Conservation (phyloP, 2,888 invertebrate genomes). For the Agrochola macilenta region DNA sequence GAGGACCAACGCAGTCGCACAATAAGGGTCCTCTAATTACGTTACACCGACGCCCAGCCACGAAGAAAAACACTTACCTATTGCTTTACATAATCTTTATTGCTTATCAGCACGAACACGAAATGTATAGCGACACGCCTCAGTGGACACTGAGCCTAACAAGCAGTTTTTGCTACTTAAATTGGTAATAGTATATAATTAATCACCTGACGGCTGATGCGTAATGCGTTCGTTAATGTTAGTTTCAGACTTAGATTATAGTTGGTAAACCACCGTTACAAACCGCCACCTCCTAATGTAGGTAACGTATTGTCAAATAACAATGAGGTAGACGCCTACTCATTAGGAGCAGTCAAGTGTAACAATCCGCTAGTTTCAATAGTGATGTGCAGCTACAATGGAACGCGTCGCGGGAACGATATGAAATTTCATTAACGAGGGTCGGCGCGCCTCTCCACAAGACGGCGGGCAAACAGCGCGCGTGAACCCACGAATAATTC, state of each 20-base stretch:
- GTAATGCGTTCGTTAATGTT: conserved; percentile 48
- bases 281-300: conserved; percentile 29
- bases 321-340: conserved; percentile 60
- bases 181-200: conserved; percentile 58
- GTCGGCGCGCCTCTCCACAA: conserved; percentile 83
- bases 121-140: conserved; percentile 63
- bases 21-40: conserved; percentile 62
- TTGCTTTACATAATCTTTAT: conserved; percentile 67
- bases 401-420: conserved; percentile 81
- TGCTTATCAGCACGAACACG: conserved; percentile 67
- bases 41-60: conserved; percentile 51
- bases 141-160: conserved; percentile 58
- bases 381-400: conserved; percentile 80
- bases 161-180: conserved; percentile 57
- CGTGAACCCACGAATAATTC: conserved; percentile 91
- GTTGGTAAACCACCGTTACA: conserved; percentile 34
- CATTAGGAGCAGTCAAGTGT: conserved; percentile 80
- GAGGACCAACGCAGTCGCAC: conserved; percentile 49
- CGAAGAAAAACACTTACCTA: conserved; percentile 66
- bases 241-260: conserved; percentile 33
- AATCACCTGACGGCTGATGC: conserved; percentile 51
- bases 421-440: conserved; percentile 90
- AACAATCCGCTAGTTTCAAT: conserved; percentile 82
- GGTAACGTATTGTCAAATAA: conserved; percentile 58
- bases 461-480: conserved; percentile 88